These are phyloP conservation scores for Nemotelus nigrinus DNA, from an alignment of 2,888 invertebrate genomes.

Conservation along the genomic window DNA sequence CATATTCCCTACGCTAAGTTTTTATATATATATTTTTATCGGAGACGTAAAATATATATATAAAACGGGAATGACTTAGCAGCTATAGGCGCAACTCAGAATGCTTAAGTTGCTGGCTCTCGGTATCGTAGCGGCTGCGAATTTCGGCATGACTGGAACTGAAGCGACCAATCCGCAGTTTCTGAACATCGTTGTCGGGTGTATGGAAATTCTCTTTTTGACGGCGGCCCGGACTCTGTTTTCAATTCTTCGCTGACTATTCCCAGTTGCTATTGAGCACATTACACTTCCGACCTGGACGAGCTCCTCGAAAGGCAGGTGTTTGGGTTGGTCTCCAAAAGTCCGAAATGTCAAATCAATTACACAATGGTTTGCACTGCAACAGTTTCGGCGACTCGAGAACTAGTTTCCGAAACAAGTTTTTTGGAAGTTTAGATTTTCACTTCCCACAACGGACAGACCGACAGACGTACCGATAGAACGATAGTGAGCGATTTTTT, in stretches of 20 bases:
- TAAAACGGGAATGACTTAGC: slow-evolving; percentile 38
- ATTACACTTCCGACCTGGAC: slow-evolving; percentile 49
- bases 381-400: not conserved
- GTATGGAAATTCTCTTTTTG: slow-evolving; percentile 90
- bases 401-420: not conserved
- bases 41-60: slow-evolving; percentile 38
- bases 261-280: slow-evolving; percentile 51
- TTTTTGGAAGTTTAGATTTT: not conserved
- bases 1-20: slow-evolving; percentile 34
- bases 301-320: not conserved
- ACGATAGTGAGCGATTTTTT: too few relatives aligned
- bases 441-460: not conserved
- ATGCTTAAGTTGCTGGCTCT: slow-evolving; percentile 1
- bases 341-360: slow-evolving; percentile 5
- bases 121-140: slow-evolving; percentile 26
- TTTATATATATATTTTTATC: slow-evolving; percentile 42
- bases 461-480: not conserved
- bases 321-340: too few relatives aligned
- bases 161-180: slow-evolving; percentile 65
- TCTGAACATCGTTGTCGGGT: slow-evolving; percentile 88
- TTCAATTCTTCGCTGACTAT: slow-evolving; percentile 48
- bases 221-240: slow-evolving; percentile 67
- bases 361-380: not conserved
- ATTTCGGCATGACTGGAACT: slow-evolving; percentile 1
- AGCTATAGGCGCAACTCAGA: not conserved